Evolutionary conservation across 2,113 vertebrate genomes (phyloP).

Genomic region (Paracanthobrama guichenoti): DNA sequence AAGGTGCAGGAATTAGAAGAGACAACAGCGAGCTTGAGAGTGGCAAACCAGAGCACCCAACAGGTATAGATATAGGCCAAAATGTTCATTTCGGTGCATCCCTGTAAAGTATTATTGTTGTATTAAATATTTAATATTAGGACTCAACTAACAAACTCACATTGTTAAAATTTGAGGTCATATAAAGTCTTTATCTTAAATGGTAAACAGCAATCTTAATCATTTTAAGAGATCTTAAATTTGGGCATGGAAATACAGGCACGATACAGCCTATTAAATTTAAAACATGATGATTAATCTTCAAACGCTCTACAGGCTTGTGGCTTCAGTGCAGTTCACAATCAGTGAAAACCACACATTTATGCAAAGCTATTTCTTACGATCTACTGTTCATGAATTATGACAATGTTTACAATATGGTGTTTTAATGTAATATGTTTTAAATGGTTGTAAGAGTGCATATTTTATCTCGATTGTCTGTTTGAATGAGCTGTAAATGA

Average conservation of each 20-base stretch:
- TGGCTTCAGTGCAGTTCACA: too few species aligned
- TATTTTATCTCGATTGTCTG: too few species aligned
- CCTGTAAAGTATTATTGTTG: neutral
- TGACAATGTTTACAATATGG: too few species aligned
- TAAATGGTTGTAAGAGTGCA: too few species aligned
- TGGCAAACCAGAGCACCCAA: constrained; percentile 81
- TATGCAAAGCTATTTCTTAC: too few species aligned
- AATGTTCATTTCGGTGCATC: too few species aligned
- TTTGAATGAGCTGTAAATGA: too few species aligned
- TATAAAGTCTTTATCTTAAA: neutral
- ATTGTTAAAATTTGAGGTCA: neutral
- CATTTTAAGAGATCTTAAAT: neutral
- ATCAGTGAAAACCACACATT: too few species aligned
- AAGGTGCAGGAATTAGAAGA: constrained; percentile 81
- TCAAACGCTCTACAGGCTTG: too few species aligned
- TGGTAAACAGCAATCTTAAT: neutral
- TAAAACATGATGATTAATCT: neutral
- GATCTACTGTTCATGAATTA: too few species aligned
- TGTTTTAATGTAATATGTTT: too few species aligned
- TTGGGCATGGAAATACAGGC: neutral
- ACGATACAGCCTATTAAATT: neutral
- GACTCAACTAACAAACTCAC: neutral
- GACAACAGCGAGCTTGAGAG: constrained; percentile 73
- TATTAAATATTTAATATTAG: neutral
- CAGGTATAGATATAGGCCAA: constrained; percentile 66